Evolutionary conservation across 2,797 vertebrate genomes (phyloP).

Genomic region (Sparidentex hasta): DNA sequence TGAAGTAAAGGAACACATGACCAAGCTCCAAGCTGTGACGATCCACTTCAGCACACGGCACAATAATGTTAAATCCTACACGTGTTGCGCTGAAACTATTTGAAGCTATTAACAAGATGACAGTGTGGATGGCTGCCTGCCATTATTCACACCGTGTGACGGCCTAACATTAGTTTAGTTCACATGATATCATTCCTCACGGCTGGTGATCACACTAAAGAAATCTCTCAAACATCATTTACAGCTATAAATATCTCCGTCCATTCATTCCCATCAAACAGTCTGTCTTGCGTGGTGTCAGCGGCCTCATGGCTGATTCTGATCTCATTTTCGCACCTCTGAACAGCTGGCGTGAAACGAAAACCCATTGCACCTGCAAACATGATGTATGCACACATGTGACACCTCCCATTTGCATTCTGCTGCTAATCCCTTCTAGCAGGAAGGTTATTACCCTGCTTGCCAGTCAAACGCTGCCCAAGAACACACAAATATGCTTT

Average conservation of each 20-base stretch:
- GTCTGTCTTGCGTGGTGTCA: constrained; percentile 20
- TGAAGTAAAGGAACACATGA: constrained; percentile 7
- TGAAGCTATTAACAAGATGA: constrained; percentile 39
- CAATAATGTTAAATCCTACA: constrained; percentile 9
- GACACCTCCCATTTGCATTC: constrained; percentile 70
- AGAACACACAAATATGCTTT: constrained; percentile 49
- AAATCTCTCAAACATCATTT: constrained; percentile 42
- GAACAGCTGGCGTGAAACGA: constrained; percentile 22
- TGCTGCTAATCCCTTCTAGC: constrained; percentile 63
- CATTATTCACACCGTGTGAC: constrained; percentile 47
- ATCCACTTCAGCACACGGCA: neutral
- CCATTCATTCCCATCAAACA: constrained; percentile 39
- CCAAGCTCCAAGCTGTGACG: neutral
- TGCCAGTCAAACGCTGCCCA: constrained; percentile 63
- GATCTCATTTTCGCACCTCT: constrained; percentile 30
- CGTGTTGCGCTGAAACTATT: too few relatives aligned
- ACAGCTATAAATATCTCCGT: constrained; percentile 31
- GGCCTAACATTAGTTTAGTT: constrained; percentile 45
- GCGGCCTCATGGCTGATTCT: constrained; percentile 34
- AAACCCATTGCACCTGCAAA: constrained; percentile 42
- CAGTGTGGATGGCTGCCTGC: constrained; percentile 20
- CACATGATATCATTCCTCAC: constrained; percentile 46
- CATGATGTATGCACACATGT: constrained; percentile 66
- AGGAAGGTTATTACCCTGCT: constrained; percentile 60
- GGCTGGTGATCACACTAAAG: constrained; percentile 25